These are phyloP conservation scores for Thymelicus sylvestris DNA, from an alignment of 2,888 invertebrate species.

Conservation along the genomic window DNA sequence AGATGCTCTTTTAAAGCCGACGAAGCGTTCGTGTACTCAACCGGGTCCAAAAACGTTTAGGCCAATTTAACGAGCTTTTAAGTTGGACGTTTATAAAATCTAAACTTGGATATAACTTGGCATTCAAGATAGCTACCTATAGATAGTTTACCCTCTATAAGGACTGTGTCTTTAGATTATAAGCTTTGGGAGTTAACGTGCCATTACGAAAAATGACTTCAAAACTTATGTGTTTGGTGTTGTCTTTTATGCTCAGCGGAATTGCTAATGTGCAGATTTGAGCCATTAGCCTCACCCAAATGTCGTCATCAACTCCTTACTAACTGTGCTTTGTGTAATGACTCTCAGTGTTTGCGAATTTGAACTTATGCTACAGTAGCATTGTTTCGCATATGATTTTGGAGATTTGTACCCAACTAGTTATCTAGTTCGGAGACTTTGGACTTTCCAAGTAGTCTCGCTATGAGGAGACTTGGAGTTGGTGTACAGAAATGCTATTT, in stretches of 20 bases:
- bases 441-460: constrained; percentile 6
- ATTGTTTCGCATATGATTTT: constrained; percentile 18
- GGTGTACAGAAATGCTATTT: constrained; percentile 23
- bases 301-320: constrained; percentile 34
- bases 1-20: constrained; percentile 22
- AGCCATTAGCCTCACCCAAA: constrained; percentile 36
- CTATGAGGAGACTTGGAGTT: background rate
- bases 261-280: constrained; percentile 35
- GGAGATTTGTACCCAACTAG: constrained; percentile 26
- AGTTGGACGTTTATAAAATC: constrained; percentile 15
- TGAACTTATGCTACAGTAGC: constrained; percentile 26
- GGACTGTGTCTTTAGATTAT: background rate
- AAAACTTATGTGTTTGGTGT: constrained; percentile 18
- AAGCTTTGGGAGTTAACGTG: background rate
- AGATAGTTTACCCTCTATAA: background rate
- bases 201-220: constrained; percentile 3
- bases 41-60: constrained; percentile 33
- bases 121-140: background rate
- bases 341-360: constrained; percentile 23
- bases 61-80: constrained; percentile 33
- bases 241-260: constrained; percentile 24
- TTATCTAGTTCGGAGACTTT: constrained; percentile 28
- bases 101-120: background rate
- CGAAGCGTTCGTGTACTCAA: constrained; percentile 27
- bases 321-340: constrained; percentile 37